These are phyloP conservation scores for Gobiocypris rarus DNA, from an alignment of 2,113 vertebrate genomes.

Conservation along the genomic window DNA sequence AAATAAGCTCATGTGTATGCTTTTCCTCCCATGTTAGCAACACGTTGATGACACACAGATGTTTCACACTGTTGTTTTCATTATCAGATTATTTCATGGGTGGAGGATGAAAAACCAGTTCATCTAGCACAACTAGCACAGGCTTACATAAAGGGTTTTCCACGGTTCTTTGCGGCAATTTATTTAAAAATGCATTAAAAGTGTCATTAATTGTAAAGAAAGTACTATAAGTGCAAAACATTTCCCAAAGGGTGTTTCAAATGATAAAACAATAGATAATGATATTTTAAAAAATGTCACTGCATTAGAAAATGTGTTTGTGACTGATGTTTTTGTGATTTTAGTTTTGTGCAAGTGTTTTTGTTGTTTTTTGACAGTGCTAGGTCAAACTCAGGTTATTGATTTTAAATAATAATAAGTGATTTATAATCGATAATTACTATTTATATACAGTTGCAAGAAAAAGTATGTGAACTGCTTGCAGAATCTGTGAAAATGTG, in stretches of 20 bases:
- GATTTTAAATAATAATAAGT: too few relatives aligned
- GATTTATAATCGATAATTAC: too few relatives aligned
- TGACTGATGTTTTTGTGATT: too few relatives aligned
- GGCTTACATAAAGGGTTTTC: not conserved
- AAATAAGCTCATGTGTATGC: not conserved
- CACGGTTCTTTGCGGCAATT: not conserved
- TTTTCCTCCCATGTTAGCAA: not conserved
- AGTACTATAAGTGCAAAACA: not conserved
- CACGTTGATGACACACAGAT: constrained; percentile 29
- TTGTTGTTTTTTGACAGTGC: too few relatives aligned
- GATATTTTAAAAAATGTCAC: not conserved
- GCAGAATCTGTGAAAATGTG: too few relatives aligned
- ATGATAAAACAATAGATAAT: not conserved
- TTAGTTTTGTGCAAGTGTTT: too few relatives aligned
- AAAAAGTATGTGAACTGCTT: too few relatives aligned
- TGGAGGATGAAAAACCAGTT: constrained; percentile 24
- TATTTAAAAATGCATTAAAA: not conserved
- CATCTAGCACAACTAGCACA: not conserved
- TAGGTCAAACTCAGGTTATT: too few relatives aligned
- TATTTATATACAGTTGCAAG: too few relatives aligned
- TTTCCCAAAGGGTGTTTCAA: not conserved
- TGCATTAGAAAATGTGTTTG: not conserved
- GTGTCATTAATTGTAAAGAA: not conserved
- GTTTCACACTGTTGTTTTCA: not conserved
- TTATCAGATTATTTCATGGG: not conserved